A percentile compares a stretch with the other conserved stretches of the same genome.
These are phyloP conservation scores for Pontoporia blainvillei DNA, from an alignment of 2,113 vertebrate genomes.

Conservation along the genomic window DNA sequence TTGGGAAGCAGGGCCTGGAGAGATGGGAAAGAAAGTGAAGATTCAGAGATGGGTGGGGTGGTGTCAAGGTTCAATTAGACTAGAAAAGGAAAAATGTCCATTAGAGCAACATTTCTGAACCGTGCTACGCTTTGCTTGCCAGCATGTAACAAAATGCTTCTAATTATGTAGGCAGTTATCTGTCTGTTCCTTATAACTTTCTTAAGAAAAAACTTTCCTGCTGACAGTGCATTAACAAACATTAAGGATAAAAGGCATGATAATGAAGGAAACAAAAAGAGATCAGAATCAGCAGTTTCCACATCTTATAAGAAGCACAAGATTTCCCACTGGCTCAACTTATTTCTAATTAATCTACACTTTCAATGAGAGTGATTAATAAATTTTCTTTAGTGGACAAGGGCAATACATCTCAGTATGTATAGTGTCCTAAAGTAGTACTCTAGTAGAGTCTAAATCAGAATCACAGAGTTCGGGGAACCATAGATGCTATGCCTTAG, in stretches of 20 bases:
- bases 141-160: background rate
- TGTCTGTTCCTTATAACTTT: background rate
- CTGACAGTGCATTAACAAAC: background rate
- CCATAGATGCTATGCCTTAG: background rate
- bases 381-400: background rate
- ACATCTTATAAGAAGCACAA: background rate
- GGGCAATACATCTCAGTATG: background rate
- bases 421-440: background rate
- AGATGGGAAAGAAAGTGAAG: background rate
- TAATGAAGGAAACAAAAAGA: background rate
- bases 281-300: background rate
- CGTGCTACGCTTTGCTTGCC: background rate
- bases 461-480: background rate
- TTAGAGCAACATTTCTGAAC: background rate
- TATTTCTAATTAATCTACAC: background rate
- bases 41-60: background rate
- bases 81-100: background rate
- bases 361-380: background rate
- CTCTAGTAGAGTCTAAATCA: background rate
- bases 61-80: background rate
- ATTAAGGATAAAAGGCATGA: background rate
- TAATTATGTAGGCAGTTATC: background rate
- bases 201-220: constrained; percentile 24
- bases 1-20: background rate
- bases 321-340: background rate